A percentile compares a stretch with the other conserved stretches of the same genome.
phyloP scores from a whole-genome alignment of 2,797 vertebrate genomes.

The Cuculus canorus region DNA sequence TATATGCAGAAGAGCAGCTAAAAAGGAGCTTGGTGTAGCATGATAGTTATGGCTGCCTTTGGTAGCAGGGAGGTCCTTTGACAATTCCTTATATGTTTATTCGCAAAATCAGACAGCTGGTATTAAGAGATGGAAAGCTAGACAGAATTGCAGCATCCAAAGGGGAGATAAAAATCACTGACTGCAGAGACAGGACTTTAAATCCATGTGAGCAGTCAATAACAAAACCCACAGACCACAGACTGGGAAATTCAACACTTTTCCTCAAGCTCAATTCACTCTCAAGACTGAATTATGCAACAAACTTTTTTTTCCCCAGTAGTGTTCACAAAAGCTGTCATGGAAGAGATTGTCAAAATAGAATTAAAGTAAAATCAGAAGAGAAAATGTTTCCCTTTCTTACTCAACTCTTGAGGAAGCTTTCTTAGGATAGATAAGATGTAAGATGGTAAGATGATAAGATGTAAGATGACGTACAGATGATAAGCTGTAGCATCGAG shows the following conservation, averaged over 20 bases:
- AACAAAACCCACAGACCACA: constrained; percentile 35
- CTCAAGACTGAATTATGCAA: constrained; percentile 30
- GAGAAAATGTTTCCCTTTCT: background rate
- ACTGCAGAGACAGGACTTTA: background rate
- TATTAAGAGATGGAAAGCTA: background rate
- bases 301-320: background rate
- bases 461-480: too few species aligned
- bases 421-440: background rate
- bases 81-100: background rate
- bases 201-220: constrained; percentile 27
- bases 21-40: background rate
- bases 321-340: constrained; percentile 26
- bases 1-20: background rate
- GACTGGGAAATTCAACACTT: constrained; percentile 5
- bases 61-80: background rate
- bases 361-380: constrained; percentile 15
- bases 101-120: background rate
- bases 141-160: background rate
- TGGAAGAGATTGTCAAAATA: background rate
- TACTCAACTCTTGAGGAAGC: background rate
- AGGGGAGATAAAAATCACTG: background rate
- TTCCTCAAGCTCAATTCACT: background rate
- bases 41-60: background rate
- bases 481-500: background rate
- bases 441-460: too few species aligned